Evolutionary conservation across 2,113 vertebrate genomes (phyloP), one percentile per base, ranked within the genome.

Genomic region (Pao palembangensis): DNA sequence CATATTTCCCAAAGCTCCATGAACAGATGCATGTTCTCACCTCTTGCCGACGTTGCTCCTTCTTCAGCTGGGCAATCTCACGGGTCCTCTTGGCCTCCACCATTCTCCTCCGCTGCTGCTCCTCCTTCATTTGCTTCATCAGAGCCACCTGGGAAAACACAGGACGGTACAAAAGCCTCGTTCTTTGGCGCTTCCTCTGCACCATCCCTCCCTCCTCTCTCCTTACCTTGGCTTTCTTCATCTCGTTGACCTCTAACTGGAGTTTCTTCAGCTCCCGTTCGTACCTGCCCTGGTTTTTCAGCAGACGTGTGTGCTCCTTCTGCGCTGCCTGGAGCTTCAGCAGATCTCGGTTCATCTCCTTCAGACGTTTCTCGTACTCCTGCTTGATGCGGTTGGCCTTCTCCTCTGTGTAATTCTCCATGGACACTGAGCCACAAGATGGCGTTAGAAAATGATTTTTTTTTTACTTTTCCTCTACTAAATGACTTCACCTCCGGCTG

Each of bases 51-150:
- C 94, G 91, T 76, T 98, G 96, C 74, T 98, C 96, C 87, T 99
- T 99, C 88, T 93, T 97, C 44, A 99, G 92, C 82, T 98, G 96
- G 0, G 95, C 93, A 0, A 98, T 99, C 89, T 99, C 96, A 1
- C 95, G 82, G 77, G 93, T 99, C 84, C 95, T 91, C 86, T 96
- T 98, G 0, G 93, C 95, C 73, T 99, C 96, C 1, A 88, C 91
- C 91, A 98, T 87, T 44, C 95, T 92, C 68, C 95, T 86, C 61
- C 92, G 92, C 85, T 94, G 96, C 88, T 98, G 95, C 64, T 99
- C 95, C 76, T 99, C 96, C 31, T 96, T 92, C 96, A 98, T 99
- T 89, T 98, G 96, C 82, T 96, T 99, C 95, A 98, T 98, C 77
- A 99, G 89, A 0, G 90, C 88, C n/a, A 98, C 95, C 96, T 99